Conservation (phyloP, 2,888 invertebrate species). For the Pegoplata infirma region DNA sequence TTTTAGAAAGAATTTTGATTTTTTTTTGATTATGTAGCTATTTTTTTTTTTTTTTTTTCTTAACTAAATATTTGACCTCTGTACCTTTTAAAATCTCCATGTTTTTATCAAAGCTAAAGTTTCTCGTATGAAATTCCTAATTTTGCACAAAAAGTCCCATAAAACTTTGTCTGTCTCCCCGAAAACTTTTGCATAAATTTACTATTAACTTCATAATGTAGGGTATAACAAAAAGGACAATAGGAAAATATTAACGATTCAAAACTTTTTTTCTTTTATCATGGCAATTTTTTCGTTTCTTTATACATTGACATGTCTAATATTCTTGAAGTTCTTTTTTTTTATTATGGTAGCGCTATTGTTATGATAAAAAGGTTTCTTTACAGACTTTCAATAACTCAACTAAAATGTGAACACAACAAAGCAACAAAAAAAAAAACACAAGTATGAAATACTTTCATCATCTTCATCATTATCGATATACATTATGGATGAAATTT, state of each 20-base stretch:
- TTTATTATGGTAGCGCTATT: slow-evolving; percentile 56
- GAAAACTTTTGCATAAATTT: neutral
- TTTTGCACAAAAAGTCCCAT: too few species aligned
- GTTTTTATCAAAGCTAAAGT: too few species aligned
- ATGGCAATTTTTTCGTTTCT: slow-evolving; percentile 25
- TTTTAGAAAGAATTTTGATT: too few species aligned
- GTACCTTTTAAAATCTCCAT: too few species aligned
- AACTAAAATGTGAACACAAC: slow-evolving; percentile 50
- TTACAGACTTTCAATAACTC: slow-evolving; percentile 61
- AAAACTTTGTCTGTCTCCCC: too few species aligned
- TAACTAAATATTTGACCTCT: too few species aligned
- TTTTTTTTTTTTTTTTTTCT: too few species aligned
- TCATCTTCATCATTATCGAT: slow-evolving; percentile 51
- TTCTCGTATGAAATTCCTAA: too few species aligned
- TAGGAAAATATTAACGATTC: slow-evolving; percentile 48
- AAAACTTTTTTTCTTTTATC: slow-evolving; percentile 29
- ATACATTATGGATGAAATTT: slow-evolving; percentile 17
- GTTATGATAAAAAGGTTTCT: slow-evolving; percentile 62
- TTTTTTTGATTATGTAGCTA: too few species aligned
- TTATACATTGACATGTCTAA: slow-evolving; percentile 55
- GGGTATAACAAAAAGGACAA: slow-evolving; percentile 51
- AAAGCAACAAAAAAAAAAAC: slow-evolving; percentile 14
- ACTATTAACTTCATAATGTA: slow-evolving; percentile 8
- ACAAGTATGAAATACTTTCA: slow-evolving; percentile 32
- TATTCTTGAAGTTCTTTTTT: slow-evolving; percentile 54